Evolutionary conservation across 2,888 invertebrate genomes (phyloP), one percentile per base, ranked within the genome.

Genomic region (Caenorhabditis sp.): DNA sequence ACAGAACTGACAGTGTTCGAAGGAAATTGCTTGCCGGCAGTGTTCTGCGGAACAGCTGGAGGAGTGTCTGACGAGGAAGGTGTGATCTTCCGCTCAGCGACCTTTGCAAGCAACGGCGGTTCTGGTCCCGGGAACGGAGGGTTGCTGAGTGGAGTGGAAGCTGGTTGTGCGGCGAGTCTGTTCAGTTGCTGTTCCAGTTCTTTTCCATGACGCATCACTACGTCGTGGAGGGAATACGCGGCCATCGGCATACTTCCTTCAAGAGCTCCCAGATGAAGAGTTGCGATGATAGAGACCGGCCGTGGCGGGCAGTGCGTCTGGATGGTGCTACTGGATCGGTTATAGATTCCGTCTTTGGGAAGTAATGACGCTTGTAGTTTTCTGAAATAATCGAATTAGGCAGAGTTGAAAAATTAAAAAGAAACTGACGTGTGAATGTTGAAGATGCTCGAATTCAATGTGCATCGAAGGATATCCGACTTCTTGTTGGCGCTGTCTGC

Each of bases 151-250:
- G 76, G 74, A 13, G 80, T 69, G 13, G 74, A 56, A 9, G 80
- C 79, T 2, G 85, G 84, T 47, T 80, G 83, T 4, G 79, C 82
- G 32, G 79, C 77, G 11, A 83, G 65, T 53, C 86, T 69, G 40
- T 81, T 81, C 37, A 86, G 72, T 35, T 86, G 85, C 50, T 83
- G 82, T 60, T 85, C 86, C 20, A 86, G 51, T 60, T 88, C 87
- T 37, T 89, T 88, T 28, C 88, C 89, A 58, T 89, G 89, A 37
- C 88, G 70, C 79, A 91, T 82, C 95, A 99, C 97, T 95, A 99
- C 98, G 64, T 97, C 98, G 93, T 99, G 98, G 87, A 99, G 93
- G 8, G 96, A 97, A 0, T 98, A 97, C 0, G 98, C 98, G 93
- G 98, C 98, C 93, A 98, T 98, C 3, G 99, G 98, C 91, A 99